These are phyloP conservation scores for Podarcis lilfordi DNA, from an alignment of 2,797 vertebrate species.

Conservation along the genomic window DNA sequence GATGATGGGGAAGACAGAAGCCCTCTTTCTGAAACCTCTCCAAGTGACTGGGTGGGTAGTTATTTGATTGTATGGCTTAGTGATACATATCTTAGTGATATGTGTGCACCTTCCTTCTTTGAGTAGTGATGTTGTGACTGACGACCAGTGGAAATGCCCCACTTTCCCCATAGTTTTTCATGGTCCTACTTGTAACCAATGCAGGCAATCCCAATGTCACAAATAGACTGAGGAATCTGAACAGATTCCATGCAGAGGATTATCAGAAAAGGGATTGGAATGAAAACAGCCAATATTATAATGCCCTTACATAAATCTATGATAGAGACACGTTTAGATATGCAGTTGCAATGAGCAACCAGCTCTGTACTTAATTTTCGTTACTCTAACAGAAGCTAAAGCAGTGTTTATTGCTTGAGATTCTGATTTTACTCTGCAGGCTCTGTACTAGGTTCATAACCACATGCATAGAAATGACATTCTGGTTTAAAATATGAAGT, in stretches of 20 bases:
- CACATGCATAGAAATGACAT: background rate
- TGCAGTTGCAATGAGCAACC: background rate
- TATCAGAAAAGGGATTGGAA: no score
- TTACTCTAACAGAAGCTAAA: background rate
- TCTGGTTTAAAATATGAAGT: background rate
- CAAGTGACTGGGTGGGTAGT: background rate
- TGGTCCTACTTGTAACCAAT: background rate
- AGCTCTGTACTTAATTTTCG: background rate
- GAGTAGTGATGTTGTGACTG: background rate
- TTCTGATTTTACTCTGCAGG: background rate
- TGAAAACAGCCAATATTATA: no score
- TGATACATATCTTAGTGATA: background rate
- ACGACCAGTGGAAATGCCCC: background rate
- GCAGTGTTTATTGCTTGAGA: background rate
- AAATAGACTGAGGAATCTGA: background rate
- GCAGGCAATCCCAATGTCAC: background rate
- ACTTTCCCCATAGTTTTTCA: background rate
- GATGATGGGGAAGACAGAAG: background rate
- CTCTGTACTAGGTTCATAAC: background rate
- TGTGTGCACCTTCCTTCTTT: background rate
- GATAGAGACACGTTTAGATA: background rate
- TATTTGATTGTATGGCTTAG: background rate
- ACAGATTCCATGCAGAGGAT: no score
- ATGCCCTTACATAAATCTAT: no score
- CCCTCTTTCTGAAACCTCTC: background rate